A percentile compares a stretch with the other conserved stretches of the same genome.
These are phyloP conservation scores for Aurelia coerulea DNA, from an alignment of 30 jellyfish, hydroid and myxozoan genomes.

Conservation along the genomic window DNA sequence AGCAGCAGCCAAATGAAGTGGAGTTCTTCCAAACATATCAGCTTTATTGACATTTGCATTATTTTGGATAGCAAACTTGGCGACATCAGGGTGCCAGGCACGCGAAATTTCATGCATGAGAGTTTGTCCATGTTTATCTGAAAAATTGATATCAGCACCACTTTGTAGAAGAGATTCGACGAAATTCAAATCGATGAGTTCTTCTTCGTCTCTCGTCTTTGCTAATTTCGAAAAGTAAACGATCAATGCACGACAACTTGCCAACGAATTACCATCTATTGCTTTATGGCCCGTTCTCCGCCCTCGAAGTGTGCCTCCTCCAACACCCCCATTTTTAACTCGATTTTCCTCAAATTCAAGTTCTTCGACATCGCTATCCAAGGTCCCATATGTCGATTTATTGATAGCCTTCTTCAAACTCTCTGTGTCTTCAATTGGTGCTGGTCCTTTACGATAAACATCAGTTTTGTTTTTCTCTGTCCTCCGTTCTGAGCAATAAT, in stretches of 20 bases:
- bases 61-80: slow-evolving; percentile 93
- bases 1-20: slow-evolving; percentile 99
- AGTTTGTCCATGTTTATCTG: slow-evolving; percentile 97
- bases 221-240: slow-evolving; percentile 98
- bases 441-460: slow-evolving; percentile 96
- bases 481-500: slow-evolving; percentile 82
- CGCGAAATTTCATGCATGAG: slow-evolving; percentile 93
- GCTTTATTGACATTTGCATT: slow-evolving; percentile 96
- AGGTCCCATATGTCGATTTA: slow-evolving; percentile 96
- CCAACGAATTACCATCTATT: slow-evolving; percentile 82
- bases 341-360: slow-evolving; percentile 93
- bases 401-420: slow-evolving; percentile 77
- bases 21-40: slow-evolving; percentile 92
- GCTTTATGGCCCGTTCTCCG: slow-evolving; percentile 42
- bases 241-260: slow-evolving; percentile 98
- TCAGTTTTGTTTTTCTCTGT: slow-evolving; percentile 86
- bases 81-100: slow-evolving; percentile 99
- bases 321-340: slow-evolving; percentile 49
- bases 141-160: slow-evolving; percentile 96
- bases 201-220: slow-evolving; percentile 91
- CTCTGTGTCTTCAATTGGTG: slow-evolving; percentile 98
- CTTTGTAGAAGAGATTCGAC: slow-evolving; percentile 95
- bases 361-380: slow-evolving; percentile 97
- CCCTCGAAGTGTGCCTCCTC: slow-evolving; percentile 64
- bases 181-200: slow-evolving; percentile 86